Percentiles rank a stretch among this genome's conserved stretches.
These are phyloP conservation scores for Rotaria sp. DNA, from an alignment of 2,888 invertebrate species.

Conservation along the genomic window DNA sequence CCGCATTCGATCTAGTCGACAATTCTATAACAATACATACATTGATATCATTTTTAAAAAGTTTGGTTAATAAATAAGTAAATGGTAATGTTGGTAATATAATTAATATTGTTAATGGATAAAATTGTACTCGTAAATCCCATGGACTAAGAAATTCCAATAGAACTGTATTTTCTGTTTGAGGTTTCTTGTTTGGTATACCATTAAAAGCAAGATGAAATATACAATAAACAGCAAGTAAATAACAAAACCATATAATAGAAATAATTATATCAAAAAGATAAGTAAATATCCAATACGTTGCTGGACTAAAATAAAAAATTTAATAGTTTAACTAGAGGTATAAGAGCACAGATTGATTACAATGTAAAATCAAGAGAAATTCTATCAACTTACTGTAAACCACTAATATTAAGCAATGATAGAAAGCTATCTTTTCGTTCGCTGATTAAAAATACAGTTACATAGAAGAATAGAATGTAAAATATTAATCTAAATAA, in stretches of 20 bases:
- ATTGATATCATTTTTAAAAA: not conserved
- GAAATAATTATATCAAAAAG: not conserved
- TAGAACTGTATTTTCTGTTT: not conserved
- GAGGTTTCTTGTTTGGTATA: not conserved
- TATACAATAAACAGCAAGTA: not conserved
- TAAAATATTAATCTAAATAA: not conserved
- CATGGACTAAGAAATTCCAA: not conserved
- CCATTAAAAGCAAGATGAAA: not conserved
- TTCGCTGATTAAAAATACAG: conserved; percentile 15
- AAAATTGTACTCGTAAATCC: conserved; percentile 10
- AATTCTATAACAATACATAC: too few relatives aligned
- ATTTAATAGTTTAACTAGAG: too few relatives aligned
- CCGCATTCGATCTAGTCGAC: too few relatives aligned
- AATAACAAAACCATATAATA: not conserved
- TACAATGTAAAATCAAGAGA: too few relatives aligned
- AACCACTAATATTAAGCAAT: conserved; percentile 7
- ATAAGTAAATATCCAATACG: not conserved
- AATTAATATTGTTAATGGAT: not conserved
- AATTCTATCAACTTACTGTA: conserved; percentile 6
- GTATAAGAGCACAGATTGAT: too few relatives aligned
- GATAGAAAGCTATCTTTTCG: conserved; percentile 26
- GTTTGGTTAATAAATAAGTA: not conserved
- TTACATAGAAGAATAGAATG: not conserved
- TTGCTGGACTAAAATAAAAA: not conserved
- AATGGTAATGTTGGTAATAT: not conserved